Evolutionary conservation across 2,113 vertebrate species (phyloP), one percentile per base, ranked within the genome.

Genomic region (Amblyornis subalaris): DNA sequence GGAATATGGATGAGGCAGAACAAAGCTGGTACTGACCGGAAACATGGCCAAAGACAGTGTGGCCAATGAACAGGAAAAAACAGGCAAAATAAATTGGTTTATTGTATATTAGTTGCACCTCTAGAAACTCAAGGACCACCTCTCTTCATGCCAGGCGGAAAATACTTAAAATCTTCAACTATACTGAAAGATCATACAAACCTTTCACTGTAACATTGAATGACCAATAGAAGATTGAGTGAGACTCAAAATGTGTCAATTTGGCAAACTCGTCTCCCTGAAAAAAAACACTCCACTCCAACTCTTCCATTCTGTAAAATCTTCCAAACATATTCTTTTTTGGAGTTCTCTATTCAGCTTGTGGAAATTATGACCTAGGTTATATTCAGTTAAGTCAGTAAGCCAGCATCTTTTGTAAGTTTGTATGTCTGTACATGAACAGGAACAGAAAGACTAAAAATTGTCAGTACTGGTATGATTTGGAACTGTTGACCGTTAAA

Each of bases 361-460:
- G 25, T 60, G 75, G 71, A 93, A 91, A 92, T 51, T 55, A 55
- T 23, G 35, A 69, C 36, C 45, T 62, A 25, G 1, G 4, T 65
- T 95, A 51, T 38, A 65, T 66, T 93, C 80, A 74, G 51, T 85
- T 88, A 69, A 93, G 89, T 88, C 71, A 92, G 66, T 70, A 95
- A 83, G 21, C 26, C 71, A 81, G 65, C 57, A 94, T 40, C 76
- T 87, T 91, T 89, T 89, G 84, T 76, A 85, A 83, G 22, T 55
- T 83, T 88, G 26, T 83, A 57, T 36, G 65, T 29, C 20, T 60
- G 14, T 21, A 64, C 40, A 23, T 38, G 45, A 94, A 26, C 5
- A 77, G 25, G 33, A 86, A 45, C 57, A 42, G 53, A 44, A 90
- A 85, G 64, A 55, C 31, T 38, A 38, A 69, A 85, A 94, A 64